Conservation (phyloP, 2,797 vertebrate species). For the Hydrocynus forskahlii region DNA sequence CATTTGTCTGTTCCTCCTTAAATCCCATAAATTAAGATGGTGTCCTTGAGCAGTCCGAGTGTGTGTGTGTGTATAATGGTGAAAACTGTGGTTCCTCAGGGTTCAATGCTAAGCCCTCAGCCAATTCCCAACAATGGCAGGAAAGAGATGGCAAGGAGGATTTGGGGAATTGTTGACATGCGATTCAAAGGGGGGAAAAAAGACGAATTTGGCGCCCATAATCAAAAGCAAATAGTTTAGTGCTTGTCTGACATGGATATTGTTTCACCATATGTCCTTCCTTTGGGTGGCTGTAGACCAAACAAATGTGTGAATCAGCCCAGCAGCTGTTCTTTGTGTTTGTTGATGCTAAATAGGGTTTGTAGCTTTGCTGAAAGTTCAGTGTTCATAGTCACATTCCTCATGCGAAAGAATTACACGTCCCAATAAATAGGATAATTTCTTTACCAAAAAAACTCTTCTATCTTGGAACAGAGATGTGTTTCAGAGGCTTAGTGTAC, state of each 20-base stretch:
- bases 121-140: constrained; percentile 74
- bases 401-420: neutral
- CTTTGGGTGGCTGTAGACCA: constrained; percentile 15
- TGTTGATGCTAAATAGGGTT: neutral
- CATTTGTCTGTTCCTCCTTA: neutral
- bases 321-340: neutral
- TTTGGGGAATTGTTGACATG: constrained; percentile 35
- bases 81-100: constrained; percentile 61
- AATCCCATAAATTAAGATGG: neutral
- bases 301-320: constrained; percentile 12
- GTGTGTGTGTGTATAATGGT: neutral
- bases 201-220: constrained; percentile 34
- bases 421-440: neutral
- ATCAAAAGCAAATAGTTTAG: constrained; percentile 26
- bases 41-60: neutral
- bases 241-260: constrained; percentile 33
- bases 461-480: neutral
- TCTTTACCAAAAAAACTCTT: neutral
- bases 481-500: neutral
- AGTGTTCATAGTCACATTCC: neutral
- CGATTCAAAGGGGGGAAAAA: constrained; percentile 4
- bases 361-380: neutral
- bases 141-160: constrained; percentile 70
- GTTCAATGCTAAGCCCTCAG: constrained; percentile 60
- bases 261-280: constrained; percentile 44